Conservation (phyloP, 2,888 invertebrate species). For the Apamea crenata region DNA sequence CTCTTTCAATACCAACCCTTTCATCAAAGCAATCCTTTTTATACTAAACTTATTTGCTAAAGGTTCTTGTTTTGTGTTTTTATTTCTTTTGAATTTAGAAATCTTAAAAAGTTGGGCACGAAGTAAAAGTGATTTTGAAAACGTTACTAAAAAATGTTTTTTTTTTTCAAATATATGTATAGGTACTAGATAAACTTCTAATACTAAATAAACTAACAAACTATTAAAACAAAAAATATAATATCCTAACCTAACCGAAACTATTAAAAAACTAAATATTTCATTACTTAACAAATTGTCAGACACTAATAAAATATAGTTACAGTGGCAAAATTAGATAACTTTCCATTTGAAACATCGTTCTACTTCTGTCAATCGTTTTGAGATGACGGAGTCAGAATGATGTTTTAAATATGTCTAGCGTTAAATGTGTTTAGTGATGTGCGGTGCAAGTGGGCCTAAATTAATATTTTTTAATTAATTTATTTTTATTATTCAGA, state of each 20-base stretch:
- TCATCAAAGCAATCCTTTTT: constrained; percentile 7
- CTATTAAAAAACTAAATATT: neutral
- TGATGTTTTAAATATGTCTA: neutral
- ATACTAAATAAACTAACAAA: no score
- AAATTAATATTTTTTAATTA: neutral
- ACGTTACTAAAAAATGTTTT: neutral
- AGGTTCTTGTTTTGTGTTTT: neutral
- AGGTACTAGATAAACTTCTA: no score
- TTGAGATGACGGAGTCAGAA: neutral
- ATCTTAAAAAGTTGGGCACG: neutral
- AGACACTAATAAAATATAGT: neutral
- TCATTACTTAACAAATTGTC: neutral
- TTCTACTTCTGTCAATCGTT: neutral
- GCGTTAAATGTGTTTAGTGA: neutral
- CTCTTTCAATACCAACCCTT: neutral
- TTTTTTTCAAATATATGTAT: no score
- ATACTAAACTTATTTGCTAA: neutral
- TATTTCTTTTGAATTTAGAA: neutral
- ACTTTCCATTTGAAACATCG: no score
- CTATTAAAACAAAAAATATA: no score
- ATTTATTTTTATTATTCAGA: no score
- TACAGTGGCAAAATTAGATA: neutral
- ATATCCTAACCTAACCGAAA: no score
- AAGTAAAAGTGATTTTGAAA: neutral
- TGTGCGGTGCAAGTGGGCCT: no score